Evolutionary conservation across 2,888 invertebrate genomes (phyloP), one percentile per base, ranked within the genome.

Genomic region (Empis stercorea): DNA sequence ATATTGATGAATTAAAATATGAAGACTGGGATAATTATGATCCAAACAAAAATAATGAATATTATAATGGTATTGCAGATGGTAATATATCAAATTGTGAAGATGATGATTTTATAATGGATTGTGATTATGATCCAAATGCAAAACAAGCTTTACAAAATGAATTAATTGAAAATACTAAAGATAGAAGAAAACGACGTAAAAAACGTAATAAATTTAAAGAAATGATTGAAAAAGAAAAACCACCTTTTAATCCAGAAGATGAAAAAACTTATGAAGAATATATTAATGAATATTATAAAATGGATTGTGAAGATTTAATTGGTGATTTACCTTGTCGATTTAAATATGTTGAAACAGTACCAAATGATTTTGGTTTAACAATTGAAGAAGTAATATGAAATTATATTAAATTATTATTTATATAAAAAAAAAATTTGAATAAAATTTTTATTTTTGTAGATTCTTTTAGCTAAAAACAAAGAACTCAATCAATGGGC

Each of bases 401-500:
- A n/a, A n/a, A 11, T 36, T 11, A 44, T 3, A 34, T 39, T 43
- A 16, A 30, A 39, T 32, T 13, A 17, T 34, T 44, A 23, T 36
- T 9, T 11, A 5, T 9, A 45, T 20, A 20, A 4, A 20, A n/a
- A 20, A 20, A 20, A 20, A 20, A 5, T 4, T 20, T 20, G 20
- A 4, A 20, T 9, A 32, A 5, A 11, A 13, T 16, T 67, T 38
- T 15, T 42, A 17, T 52, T 44, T 43, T 65, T 71, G 17, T 60
- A 93, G 89, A 93, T 99, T 59, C 72, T 99, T 48, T 70, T 79
- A 56, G 92, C 94, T 0, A 86, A 91, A 61, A 97, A 97, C 65
- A 84, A 80, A 55, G 96, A 97, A 67, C 71, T 99, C 10, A 97
- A 99, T 59, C 80, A 81, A 57, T 99, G 97, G 99, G 92, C 86